A percentile compares a stretch with the other conserved stretches of the same genome.
Evolutionary conservation across 2,888 invertebrate species (phyloP).

Genomic region (Luperina testacea): DNA sequence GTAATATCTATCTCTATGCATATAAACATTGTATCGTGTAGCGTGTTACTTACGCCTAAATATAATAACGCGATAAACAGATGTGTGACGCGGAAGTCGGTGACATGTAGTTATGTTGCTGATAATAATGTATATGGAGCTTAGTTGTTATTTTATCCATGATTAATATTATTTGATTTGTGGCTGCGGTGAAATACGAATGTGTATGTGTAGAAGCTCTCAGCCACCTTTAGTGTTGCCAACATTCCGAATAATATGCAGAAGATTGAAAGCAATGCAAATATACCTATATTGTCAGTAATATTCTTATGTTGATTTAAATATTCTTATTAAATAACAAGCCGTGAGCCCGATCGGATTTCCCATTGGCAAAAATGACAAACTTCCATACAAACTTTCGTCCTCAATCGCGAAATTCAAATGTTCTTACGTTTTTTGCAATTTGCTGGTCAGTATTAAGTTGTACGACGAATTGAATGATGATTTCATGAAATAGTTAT

Average conservation of each 20-base stretch:
- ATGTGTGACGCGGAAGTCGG: conserved; percentile 27
- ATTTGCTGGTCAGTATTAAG: too few species aligned
- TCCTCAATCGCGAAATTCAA: too few species aligned
- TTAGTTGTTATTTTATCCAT: conserved; percentile 33
- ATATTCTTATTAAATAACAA: not conserved
- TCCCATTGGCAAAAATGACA: not conserved
- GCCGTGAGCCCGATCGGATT: not conserved
- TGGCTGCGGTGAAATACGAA: not conserved
- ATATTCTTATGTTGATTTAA: too few species aligned
- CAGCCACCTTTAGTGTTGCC: conserved; percentile 6
- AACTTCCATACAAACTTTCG: not conserved
- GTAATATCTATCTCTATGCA: not conserved
- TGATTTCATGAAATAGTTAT: too few species aligned
- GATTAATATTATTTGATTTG: conserved; percentile 23
- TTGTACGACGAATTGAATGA: too few species aligned
- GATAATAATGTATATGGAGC: conserved; percentile 42
- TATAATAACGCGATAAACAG: conserved; percentile 27
- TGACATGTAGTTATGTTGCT: conserved; percentile 34
- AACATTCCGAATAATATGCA: conserved; percentile 12
- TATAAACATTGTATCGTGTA: not conserved
- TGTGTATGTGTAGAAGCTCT: not conserved
- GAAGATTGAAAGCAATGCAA: not conserved
- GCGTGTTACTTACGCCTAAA: not conserved
- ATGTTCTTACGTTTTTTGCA: too few species aligned
- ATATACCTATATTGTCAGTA: not conserved